These are phyloP conservation scores for Phortica okadai DNA, from an alignment of 2,888 invertebrate genomes.

Conservation along the genomic window DNA sequence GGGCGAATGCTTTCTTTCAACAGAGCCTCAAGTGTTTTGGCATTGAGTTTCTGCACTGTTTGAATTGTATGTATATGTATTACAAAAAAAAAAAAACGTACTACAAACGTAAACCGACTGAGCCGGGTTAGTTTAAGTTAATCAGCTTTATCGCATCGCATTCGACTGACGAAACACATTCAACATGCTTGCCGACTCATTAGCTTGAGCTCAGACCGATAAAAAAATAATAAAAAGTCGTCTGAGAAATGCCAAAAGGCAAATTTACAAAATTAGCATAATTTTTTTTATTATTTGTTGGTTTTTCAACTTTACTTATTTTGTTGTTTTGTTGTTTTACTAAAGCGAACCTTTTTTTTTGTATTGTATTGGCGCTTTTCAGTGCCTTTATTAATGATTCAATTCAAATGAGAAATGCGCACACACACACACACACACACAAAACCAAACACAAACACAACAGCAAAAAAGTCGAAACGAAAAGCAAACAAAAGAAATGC, in stretches of 20 bases:
- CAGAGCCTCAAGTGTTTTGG: slow-evolving; percentile 35
- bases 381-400: neutral
- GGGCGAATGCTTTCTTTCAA: slow-evolving; percentile 6
- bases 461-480: neutral
- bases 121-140: neutral
- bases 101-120: slow-evolving; percentile 1
- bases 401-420: neutral
- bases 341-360: neutral
- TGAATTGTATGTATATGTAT: neutral
- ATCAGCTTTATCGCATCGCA: no score
- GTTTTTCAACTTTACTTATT: neutral
- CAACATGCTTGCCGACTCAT: neutral
- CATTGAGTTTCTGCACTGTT: slow-evolving; percentile 1
- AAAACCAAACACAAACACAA: neutral
- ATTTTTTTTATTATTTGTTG: slow-evolving; percentile 40
- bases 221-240: neutral
- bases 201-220: neutral
- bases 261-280: slow-evolving; percentile 54
- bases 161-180: no score
- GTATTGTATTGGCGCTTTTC: slow-evolving; percentile 23
- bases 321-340: neutral
- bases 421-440: neutral
- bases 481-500: slow-evolving; percentile 39
- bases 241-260: slow-evolving; percentile 42
- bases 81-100: neutral